phyloP scores from a whole-genome alignment of 2,888 invertebrate genomes.

The Oligia fasciuncula region DNA sequence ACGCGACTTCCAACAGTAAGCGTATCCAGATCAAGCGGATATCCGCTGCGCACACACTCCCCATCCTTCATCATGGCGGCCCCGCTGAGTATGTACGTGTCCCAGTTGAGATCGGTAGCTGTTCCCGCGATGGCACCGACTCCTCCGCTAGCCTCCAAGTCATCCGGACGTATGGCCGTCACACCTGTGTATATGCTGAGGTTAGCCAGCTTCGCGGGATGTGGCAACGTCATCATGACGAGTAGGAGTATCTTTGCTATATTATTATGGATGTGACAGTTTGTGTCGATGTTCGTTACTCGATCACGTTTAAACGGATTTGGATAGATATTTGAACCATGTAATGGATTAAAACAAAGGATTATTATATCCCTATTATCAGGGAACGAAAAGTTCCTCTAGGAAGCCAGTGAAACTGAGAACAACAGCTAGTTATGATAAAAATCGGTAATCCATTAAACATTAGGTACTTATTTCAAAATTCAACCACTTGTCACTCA shows the following conservation, averaged over 20 bases:
- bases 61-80: constrained; percentile 98
- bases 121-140: constrained; percentile 91
- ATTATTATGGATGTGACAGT: not conserved
- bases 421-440: not conserved
- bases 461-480: not conserved
- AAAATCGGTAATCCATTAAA: not conserved
- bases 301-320: not conserved
- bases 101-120: constrained; percentile 97
- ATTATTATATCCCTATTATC: no score
- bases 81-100: constrained; percentile 98
- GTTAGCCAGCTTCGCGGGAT: not conserved
- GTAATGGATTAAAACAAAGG: not conserved
- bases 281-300: not conserved
- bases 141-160: constrained; percentile 91
- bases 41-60: constrained; percentile 95
- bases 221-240: not conserved
- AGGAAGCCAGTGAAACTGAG: not conserved
- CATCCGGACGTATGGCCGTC: constrained; percentile 96
- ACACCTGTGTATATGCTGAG: constrained; percentile 90
- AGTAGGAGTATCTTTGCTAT: not conserved
- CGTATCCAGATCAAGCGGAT: constrained; percentile 95
- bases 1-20: constrained; percentile 94
- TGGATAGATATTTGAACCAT: not conserved
- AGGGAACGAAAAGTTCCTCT: not conserved
- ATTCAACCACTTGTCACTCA: not conserved